Evolutionary conservation across 2,888 invertebrate genomes (phyloP), one percentile per base, ranked within the genome.

Genomic region (Parapristionchus giblindavisi): DNA sequence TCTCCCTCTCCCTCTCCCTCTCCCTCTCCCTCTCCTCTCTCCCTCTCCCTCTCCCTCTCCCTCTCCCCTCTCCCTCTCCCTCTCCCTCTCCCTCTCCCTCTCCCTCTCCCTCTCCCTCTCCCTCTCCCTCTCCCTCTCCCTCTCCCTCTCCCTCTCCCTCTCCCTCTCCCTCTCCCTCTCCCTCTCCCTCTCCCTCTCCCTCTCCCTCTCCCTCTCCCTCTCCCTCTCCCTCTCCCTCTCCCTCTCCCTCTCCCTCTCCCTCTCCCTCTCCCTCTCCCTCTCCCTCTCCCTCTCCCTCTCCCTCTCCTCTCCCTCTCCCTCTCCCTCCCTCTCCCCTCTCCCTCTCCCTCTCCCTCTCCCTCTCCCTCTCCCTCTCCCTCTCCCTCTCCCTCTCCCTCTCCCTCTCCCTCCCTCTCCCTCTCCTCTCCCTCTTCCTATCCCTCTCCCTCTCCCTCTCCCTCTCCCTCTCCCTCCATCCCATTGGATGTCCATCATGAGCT

Each of bases 291-390:
- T 27, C 43, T 60, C 63, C 32, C 29, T 66, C 43, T 21, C 34
- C 60, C 52, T 52, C 56, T 27, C 17, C 38, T 32, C 38, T 61
- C 21, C 61, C 21, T 27, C 24, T n/a, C 21, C 24, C 65, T 66
- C 76, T 27, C 52, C 54, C 27, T 11, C 11, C 63, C 38, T 40
- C 40, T 43, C 43, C 43, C 63, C 60, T 29, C 54, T 74, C 63
- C 29, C 36, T 54, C 52, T 48, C 51, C 75, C 52, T 56, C 54
- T 73, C 70, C 77, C n/a, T n/a, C n/a, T n/a, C n/a, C n/a, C n/a
- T n/a, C n/a, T n/a, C n/a, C n/a, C n/a, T n/a, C n/a, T n/a, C n/a
- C n/a, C n/a, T n/a, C n/a, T n/a, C n/a, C n/a, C n/a, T n/a, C n/a
- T n/a, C n/a, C n/a, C n/a, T n/a, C n/a, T n/a, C n/a, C n/a, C n/a